Evolutionary conservation across 2,888 invertebrate genomes (phyloP).

Genomic region (Anthophora plumipes): DNA sequence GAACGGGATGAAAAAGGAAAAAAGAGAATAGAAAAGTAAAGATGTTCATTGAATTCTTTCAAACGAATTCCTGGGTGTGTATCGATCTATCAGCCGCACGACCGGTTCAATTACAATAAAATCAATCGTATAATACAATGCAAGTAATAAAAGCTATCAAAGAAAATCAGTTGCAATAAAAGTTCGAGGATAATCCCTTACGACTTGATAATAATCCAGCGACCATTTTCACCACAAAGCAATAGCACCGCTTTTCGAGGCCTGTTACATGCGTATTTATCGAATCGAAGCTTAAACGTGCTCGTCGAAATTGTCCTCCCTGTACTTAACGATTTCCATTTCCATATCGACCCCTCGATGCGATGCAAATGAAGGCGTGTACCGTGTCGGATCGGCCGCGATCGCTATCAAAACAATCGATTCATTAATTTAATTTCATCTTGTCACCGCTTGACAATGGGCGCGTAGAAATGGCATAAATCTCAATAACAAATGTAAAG

Average conservation of each 20-base stretch:
- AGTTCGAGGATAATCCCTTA: constrained; percentile 29
- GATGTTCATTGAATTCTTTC: not conserved
- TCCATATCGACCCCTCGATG: constrained; percentile 32
- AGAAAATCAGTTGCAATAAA: constrained; percentile 12
- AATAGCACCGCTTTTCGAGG: not conserved
- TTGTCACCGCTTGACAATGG: constrained; percentile 35
- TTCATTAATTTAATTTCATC: constrained; percentile 53
- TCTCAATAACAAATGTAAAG: constrained; percentile 53
- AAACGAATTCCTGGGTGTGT: not conserved
- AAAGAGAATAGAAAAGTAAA: too few relatives aligned
- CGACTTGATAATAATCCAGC: constrained; percentile 5
- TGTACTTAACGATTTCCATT: constrained; percentile 50
- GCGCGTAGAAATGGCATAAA: constrained; percentile 15
- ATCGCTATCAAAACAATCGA: constrained; percentile 61
- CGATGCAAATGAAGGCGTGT: constrained; percentile 29
- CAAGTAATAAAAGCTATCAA: constrained; percentile 17
- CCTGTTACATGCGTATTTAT: constrained; percentile 11
- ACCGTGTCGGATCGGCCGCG: constrained; percentile 25
- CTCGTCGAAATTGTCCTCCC: constrained; percentile 38
- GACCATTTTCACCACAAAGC: constrained; percentile 9
- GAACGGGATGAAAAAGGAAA: not conserved
- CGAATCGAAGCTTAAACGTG: constrained; percentile 24
- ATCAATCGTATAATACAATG: constrained; percentile 11
- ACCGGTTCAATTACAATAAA: not conserved
- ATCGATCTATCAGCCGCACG: not conserved